A percentile compares a stretch with the other conserved stretches of the same genome.
Evolutionary conservation across 1,140 invertebrate genomes (phyloP).

Genomic region (Ditylenchus dipsaci): DNA sequence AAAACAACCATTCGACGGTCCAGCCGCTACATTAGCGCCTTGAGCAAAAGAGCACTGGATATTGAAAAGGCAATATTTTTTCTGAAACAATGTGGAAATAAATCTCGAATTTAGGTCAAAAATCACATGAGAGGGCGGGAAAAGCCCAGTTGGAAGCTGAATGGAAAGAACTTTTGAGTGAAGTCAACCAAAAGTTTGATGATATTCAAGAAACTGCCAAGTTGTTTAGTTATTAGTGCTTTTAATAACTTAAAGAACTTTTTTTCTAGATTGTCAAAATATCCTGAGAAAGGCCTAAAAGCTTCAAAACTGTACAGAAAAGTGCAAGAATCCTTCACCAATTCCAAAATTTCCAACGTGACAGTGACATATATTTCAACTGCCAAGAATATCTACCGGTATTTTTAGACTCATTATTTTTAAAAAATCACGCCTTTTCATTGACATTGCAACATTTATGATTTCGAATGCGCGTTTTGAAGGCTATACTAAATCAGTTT

Average conservation of each 20-base stretch:
- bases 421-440: not conserved
- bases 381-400: no score
- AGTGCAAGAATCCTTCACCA: no score
- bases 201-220: not conserved
- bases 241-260: not conserved
- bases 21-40: conserved; percentile 15
- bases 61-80: conserved; percentile 21
- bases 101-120: not conserved
- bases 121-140: not conserved
- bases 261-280: no score
- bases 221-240: no score
- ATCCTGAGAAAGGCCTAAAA: no score
- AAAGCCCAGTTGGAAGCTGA: not conserved
- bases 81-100: not conserved
- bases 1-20: conserved; percentile 15
- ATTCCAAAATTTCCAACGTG: no score
- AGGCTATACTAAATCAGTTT: not conserved
- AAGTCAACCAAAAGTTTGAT: not conserved
- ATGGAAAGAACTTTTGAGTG: not conserved
- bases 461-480: no score
- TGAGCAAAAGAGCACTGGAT: conserved; percentile 9
- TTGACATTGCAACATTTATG: not conserved
- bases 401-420: not conserved
- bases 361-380: no score
- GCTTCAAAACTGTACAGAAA: no score